Percentiles rank a stretch among this genome's conserved stretches.
Conservation (phyloP, 2,113 vertebrate genomes). For the Vulpes vulpes region DNA sequence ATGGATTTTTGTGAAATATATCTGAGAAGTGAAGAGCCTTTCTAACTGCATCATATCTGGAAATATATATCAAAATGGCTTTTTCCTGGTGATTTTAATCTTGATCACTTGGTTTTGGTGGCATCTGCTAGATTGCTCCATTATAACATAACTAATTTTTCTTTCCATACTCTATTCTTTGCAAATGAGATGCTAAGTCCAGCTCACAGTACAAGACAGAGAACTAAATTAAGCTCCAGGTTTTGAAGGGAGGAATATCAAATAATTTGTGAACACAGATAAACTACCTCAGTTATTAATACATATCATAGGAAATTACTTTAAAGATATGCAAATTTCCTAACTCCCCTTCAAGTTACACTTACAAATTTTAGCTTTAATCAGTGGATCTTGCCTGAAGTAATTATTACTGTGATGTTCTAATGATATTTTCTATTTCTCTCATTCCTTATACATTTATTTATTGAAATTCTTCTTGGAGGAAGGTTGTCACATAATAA, state of each 20-base stretch:
- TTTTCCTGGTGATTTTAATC: not conserved
- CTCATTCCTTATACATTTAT: not conserved
- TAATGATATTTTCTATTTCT: constrained; percentile 25
- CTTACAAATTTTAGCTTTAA: constrained; percentile 31
- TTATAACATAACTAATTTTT: not conserved
- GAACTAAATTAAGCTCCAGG: not conserved
- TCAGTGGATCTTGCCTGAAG: not conserved
- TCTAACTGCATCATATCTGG: not conserved
- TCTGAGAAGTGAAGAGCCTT: not conserved
- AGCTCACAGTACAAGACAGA: not conserved
- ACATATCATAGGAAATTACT: not conserved
- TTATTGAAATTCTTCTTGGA: constrained; percentile 31
- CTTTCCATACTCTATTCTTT: not conserved
- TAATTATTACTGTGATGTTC: not conserved
- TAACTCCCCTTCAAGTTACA: constrained; percentile 16
- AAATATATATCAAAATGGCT: not conserved
- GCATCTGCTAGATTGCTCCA: not conserved
- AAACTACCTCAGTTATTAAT: constrained; percentile 39
- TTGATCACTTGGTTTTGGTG: not conserved
- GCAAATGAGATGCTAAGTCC: not conserved
- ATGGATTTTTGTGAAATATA: not conserved
- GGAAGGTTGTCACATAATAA: not conserved
- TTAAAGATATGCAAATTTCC: constrained; percentile 49
- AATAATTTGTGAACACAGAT: not conserved
- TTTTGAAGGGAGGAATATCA: not conserved